These are phyloP conservation scores for Argyresthia albistria DNA, from an alignment of 2,888 invertebrate species.

Conservation along the genomic window DNA sequence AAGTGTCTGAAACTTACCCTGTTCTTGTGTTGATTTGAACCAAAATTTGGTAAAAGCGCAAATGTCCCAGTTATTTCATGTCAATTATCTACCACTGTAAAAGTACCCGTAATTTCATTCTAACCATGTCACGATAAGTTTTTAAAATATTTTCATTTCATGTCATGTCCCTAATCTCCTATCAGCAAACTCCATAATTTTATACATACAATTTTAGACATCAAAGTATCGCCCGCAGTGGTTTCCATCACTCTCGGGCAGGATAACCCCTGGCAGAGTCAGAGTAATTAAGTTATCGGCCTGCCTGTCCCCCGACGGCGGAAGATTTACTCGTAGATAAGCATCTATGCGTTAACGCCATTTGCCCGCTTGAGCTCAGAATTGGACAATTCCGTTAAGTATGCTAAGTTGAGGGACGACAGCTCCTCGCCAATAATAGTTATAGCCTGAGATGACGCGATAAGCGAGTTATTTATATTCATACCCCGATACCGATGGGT, in stretches of 20 bases:
- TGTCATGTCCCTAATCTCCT: too few relatives aligned
- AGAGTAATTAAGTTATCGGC: conserved; percentile 58
- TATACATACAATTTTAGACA: conserved; percentile 3
- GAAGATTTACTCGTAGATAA: conserved; percentile 54
- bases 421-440: conserved; percentile 51
- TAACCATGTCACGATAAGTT: too few relatives aligned
- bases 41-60: too few relatives aligned
- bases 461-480: conserved; percentile 59
- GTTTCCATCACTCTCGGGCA: conserved; percentile 33
- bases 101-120: too few relatives aligned
- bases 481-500: conserved; percentile 18
- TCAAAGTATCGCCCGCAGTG: conserved; percentile 14
- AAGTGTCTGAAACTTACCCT: too few relatives aligned
- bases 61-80: too few relatives aligned
- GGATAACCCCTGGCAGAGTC: conserved; percentile 36
- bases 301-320: conserved; percentile 31
- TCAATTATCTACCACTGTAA: too few relatives aligned
- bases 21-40: too few relatives aligned
- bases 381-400: conserved; percentile 62
- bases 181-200: too few relatives aligned
- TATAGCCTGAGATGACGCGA: conserved; percentile 44
- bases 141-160: too few relatives aligned
- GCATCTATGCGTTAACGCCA: conserved; percentile 57
- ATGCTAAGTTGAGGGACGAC: conserved; percentile 30
- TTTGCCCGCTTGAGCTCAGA: conserved; percentile 49